Evolutionary conservation across 2,113 vertebrate species (phyloP).

Genomic region (Caracal caracal): DNA sequence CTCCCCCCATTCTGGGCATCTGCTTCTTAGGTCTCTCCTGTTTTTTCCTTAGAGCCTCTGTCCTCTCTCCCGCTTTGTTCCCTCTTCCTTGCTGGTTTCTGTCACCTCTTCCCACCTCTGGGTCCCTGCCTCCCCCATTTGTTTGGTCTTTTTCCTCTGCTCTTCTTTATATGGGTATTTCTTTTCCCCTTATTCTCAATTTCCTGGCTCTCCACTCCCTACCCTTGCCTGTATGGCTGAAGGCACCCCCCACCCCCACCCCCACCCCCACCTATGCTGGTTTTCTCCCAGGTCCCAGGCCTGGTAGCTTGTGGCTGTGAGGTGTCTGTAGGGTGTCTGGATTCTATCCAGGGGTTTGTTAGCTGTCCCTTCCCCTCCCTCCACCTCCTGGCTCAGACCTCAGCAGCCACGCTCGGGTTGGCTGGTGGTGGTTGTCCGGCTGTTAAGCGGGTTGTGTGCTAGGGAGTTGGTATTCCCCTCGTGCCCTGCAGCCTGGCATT

Average conservation of each 20-base stretch:
- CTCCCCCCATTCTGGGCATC: not conserved
- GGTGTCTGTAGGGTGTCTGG: not conserved
- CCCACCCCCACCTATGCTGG: too few relatives aligned
- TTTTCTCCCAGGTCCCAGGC: not conserved
- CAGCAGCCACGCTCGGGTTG: not conserved
- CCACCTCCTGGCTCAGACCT: slow-evolving; percentile 4
- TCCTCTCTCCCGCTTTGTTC: not conserved
- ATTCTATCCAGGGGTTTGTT: not conserved
- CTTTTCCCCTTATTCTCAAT: not conserved
- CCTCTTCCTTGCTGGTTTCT: not conserved
- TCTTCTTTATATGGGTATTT: not conserved
- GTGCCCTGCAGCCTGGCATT: not conserved
- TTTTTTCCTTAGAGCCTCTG: not conserved
- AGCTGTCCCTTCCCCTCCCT: not conserved
- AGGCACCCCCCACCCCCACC: not conserved
- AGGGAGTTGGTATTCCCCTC: not conserved
- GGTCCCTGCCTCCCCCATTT: not conserved
- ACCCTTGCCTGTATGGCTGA: fast-evolving
- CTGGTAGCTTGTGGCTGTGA: not conserved
- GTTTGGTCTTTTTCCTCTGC: not conserved
- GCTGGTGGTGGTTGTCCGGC: slow-evolving; percentile 8
- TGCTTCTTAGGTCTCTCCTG: not conserved
- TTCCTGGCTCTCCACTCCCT: not conserved
- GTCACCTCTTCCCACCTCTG: not conserved
- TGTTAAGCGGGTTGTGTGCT: not conserved